These are phyloP conservation scores for Drosophila emarginata DNA, from an alignment of 2,888 invertebrate species.

Conservation along the genomic window DNA sequence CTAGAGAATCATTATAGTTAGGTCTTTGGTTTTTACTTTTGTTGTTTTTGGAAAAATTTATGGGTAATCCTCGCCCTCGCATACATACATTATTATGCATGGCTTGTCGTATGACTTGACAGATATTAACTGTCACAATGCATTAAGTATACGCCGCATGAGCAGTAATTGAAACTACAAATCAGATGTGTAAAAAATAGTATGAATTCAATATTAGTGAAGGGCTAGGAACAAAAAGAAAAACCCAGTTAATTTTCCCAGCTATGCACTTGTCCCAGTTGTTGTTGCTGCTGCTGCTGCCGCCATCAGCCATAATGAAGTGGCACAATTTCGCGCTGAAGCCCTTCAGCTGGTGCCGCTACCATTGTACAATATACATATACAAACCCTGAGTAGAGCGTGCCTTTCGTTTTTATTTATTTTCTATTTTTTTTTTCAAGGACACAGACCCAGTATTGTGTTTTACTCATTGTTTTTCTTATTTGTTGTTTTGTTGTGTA, in stretches of 20 bases:
- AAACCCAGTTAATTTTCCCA: slow-evolving; percentile 37
- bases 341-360: slow-evolving; percentile 30
- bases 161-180: slow-evolving; percentile 20
- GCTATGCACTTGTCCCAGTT: slow-evolving; percentile 28
- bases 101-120: slow-evolving; percentile 37
- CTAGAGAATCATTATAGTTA: too few relatives aligned
- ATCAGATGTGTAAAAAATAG: slow-evolving; percentile 1
- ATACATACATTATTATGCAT: background rate
- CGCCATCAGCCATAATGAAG: slow-evolving; percentile 34
- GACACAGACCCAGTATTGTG: slow-evolving; percentile 19
- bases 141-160: slow-evolving; percentile 34
- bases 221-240: slow-evolving; percentile 11
- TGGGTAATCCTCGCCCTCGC: background rate
- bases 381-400: slow-evolving; percentile 14
- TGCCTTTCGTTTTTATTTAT: background rate
- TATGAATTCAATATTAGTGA: slow-evolving; percentile 24
- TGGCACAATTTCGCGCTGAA: slow-evolving; percentile 43
- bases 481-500: slow-evolving; percentile 20
- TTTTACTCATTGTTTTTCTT: slow-evolving; percentile 4
- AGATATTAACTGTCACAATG: slow-evolving; percentile 35
- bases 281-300: slow-evolving; percentile 20
- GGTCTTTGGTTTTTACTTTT: too few relatives aligned
- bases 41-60: slow-evolving; percentile 10
- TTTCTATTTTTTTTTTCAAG: slow-evolving; percentile 26
- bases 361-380: slow-evolving; percentile 37